phyloP scores from a whole-genome alignment of 2,113 vertebrate genomes.

The Athene noctua region DNA sequence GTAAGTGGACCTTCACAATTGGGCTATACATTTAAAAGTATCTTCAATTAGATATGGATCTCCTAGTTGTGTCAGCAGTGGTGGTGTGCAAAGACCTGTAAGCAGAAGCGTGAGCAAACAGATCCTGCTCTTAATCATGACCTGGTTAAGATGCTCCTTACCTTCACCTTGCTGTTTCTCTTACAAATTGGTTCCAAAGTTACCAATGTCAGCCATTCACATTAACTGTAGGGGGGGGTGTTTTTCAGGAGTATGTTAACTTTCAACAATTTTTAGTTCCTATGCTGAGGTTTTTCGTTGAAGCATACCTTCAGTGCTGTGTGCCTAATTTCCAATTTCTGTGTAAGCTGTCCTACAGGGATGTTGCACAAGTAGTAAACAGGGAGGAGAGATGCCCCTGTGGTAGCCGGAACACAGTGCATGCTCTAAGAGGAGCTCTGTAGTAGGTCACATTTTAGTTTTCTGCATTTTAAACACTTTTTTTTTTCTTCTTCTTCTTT shows the following conservation, averaged over 20 bases:
- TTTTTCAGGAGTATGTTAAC: background rate
- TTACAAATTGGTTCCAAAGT: background rate
- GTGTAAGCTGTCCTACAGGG: background rate
- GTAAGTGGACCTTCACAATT: conserved; percentile 14
- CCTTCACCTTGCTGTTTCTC: background rate
- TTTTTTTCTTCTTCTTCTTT: background rate
- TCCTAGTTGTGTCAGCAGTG: background rate
- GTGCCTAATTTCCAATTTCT: background rate
- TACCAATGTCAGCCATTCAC: background rate
- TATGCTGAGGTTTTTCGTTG: background rate
- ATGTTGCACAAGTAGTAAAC: background rate
- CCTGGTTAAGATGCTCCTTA: background rate
- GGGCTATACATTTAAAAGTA: background rate
- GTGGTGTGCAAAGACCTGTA: background rate
- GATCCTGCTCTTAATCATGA: background rate
- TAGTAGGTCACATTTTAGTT: background rate
- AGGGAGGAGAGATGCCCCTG: background rate
- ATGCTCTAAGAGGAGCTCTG: background rate
- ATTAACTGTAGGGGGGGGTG: fast-evolving
- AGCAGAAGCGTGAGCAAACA: background rate
- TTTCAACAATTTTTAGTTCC: background rate
- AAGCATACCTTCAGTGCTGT: background rate
- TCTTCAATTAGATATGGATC: background rate
- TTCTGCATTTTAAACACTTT: background rate
- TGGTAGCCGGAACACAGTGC: background rate